phyloP scores from a whole-genome alignment of 2,888 invertebrate genomes.

The Invenusta paracnida region DNA sequence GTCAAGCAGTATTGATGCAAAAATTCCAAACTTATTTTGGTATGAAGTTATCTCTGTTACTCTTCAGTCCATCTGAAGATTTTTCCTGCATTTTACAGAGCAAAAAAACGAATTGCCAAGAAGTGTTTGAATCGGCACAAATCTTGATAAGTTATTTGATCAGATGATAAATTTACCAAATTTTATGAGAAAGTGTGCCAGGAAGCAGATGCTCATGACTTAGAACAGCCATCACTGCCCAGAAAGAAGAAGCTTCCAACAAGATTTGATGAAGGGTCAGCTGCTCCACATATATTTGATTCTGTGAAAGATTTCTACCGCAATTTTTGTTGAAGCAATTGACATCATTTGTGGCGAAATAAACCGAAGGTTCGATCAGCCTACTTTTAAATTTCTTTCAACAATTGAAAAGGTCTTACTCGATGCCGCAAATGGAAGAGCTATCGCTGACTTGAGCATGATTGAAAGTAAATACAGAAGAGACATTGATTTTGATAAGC shows the following conservation, averaged over 20 bases:
- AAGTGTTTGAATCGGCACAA: slow-evolving; percentile 23
- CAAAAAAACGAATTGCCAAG: slow-evolving; percentile 23
- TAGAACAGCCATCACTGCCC: slow-evolving; percentile 24
- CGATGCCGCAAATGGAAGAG: slow-evolving; percentile 27
- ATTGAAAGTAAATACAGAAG: neutral
- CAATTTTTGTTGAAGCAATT: slow-evolving; percentile 25
- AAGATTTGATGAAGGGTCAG: slow-evolving; percentile 27
- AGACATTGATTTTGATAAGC: neutral
- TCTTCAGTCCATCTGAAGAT: slow-evolving; percentile 27
- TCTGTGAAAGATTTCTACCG: slow-evolving; percentile 27
- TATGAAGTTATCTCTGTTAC: slow-evolving; percentile 29
- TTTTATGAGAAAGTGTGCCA: slow-evolving; percentile 26
- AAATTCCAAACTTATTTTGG: slow-evolving; percentile 26
- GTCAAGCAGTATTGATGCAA: slow-evolving; percentile 26
- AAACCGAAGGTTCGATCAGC: slow-evolving; percentile 20
- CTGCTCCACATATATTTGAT: slow-evolving; percentile 29
- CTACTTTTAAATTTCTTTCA: slow-evolving; percentile 29
- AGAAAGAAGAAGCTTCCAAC: slow-evolving; percentile 26
- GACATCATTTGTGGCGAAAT: slow-evolving; percentile 27
- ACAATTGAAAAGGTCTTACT: slow-evolving; percentile 29
- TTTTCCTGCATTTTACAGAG: slow-evolving; percentile 17
- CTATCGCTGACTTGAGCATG: slow-evolving; percentile 17
- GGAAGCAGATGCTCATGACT: slow-evolving; percentile 26
- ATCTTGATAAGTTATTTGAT: slow-evolving; percentile 26
- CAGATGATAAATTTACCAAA: slow-evolving; percentile 29